These are phyloP conservation scores for Eclectus roratus DNA, from an alignment of 2,113 vertebrate species.

Conservation along the genomic window DNA sequence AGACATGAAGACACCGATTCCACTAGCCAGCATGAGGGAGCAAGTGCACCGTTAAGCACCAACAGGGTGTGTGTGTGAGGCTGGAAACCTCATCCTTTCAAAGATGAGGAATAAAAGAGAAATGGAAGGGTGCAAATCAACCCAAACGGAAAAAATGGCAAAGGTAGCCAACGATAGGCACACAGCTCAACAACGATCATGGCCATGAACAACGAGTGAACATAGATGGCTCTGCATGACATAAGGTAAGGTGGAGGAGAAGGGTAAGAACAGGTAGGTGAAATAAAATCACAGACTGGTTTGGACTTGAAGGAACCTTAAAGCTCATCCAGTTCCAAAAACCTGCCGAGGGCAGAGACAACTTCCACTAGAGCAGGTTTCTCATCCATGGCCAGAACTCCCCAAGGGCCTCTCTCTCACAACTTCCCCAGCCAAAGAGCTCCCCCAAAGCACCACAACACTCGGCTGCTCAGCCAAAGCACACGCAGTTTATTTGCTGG, in stretches of 20 bases:
- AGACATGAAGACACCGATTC: fast-evolving
- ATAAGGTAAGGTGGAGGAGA: too few species aligned
- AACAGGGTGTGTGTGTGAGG: neutral
- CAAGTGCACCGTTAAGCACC: neutral
- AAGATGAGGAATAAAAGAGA: neutral
- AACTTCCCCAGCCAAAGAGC: neutral
- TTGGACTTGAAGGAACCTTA: neutral
- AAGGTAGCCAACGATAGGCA: neutral
- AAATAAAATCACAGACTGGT: neutral
- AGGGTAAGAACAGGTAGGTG: neutral
- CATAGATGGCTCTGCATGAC: neutral
- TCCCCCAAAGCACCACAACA: neutral
- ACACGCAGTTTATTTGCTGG: neutral
- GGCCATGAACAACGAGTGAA: neutral
- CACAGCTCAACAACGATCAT: neutral
- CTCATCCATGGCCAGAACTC: neutral
- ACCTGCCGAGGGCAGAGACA: neutral
- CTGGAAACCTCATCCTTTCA: neutral
- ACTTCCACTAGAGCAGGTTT: neutral
- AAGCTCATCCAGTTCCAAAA: neutral
- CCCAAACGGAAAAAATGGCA: neutral
- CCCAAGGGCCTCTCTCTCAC: too few species aligned
- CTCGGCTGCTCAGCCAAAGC: neutral
- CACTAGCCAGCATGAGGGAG: neutral
- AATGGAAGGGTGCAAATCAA: neutral